Conservation (phyloP, 2,888 invertebrate species). For the Mythimna ferrago region DNA sequence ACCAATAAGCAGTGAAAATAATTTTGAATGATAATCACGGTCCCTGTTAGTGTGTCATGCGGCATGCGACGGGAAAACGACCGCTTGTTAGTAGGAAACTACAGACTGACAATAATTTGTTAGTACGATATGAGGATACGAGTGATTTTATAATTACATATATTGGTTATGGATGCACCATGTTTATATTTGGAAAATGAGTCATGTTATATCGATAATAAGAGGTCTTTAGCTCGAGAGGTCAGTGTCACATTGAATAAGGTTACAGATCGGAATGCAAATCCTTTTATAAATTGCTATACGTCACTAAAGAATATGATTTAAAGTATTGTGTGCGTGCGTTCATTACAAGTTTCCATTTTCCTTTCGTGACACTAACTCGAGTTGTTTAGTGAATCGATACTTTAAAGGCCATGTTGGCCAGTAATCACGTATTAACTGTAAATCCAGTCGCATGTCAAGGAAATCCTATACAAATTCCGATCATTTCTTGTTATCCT, state of each 20-base stretch:
- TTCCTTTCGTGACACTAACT: slow-evolving; percentile 52
- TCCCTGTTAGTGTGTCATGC: slow-evolving; percentile 19
- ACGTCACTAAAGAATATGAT: slow-evolving; percentile 11
- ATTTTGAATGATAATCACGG: slow-evolving; percentile 33
- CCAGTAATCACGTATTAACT: slow-evolving; percentile 56
- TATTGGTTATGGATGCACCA: slow-evolving; percentile 25
- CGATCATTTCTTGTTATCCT: slow-evolving; percentile 2
- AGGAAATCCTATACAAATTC: slow-evolving; percentile 35
- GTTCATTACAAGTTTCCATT: slow-evolving; percentile 33
- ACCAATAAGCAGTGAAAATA: slow-evolving; percentile 22
- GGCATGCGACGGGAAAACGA: slow-evolving; percentile 40
- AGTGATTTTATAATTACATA: slow-evolving; percentile 29
- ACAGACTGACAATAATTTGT: slow-evolving; percentile 17
- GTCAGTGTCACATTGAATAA: slow-evolving; percentile 33
- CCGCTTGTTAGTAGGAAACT: slow-evolving; percentile 28
- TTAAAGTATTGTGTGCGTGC: slow-evolving; percentile 10
- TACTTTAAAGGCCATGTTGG: slow-evolving; percentile 52
- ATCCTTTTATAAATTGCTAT: slow-evolving; percentile 9
- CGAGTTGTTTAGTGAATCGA: slow-evolving; percentile 45
- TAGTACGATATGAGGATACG: slow-evolving; percentile 27
- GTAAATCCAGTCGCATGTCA: slow-evolving; percentile 50
- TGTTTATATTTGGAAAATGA: slow-evolving; percentile 27
- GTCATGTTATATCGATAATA: slow-evolving; percentile 12
- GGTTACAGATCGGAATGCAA: slow-evolving; percentile 7
- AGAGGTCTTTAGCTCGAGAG: slow-evolving; percentile 8